Evolutionary conservation across 2,888 invertebrate genomes (phyloP).

Genomic region (Melikaiella ostensackeni): DNA sequence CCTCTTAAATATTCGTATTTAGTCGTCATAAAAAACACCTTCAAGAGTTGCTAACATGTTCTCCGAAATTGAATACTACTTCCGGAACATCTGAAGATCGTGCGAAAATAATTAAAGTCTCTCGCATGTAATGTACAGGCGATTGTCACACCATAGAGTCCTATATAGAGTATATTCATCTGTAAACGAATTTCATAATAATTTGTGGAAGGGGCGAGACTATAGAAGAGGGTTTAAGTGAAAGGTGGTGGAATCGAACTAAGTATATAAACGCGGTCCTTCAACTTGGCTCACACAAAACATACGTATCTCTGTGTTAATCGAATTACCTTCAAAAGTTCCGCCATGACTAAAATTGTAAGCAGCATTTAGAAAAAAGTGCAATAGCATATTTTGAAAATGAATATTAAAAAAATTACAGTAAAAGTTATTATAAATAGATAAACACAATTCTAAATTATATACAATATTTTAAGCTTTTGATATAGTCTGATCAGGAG

Average conservation of each 20-base stretch:
- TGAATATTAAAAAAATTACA: background rate
- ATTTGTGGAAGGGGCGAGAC: conserved; percentile 62
- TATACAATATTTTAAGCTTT: background rate
- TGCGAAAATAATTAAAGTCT: conserved; percentile 3
- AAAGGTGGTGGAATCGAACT: conserved; percentile 73
- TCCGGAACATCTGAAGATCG: background rate
- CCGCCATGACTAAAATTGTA: conserved; percentile 67
- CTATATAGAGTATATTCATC: background rate
- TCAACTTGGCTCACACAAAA: conserved; percentile 61
- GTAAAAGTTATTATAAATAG: too few relatives aligned
- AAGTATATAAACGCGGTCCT: conserved; percentile 71
- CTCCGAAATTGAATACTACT: background rate
- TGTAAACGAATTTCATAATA: conserved; percentile 41
- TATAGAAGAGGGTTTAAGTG: conserved; percentile 63
- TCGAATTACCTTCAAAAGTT: conserved; percentile 47
- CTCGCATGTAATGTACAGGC: background rate
- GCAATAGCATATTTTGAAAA: too few relatives aligned
- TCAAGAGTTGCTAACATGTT: background rate
- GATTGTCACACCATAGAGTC: background rate
- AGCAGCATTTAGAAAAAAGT: conserved; percentile 51
- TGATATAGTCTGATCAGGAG: background rate
- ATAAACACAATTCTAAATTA: background rate
- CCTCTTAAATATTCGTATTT: background rate
- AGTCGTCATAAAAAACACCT: background rate
- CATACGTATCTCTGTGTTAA: conserved; percentile 54